Base-by-base conservation (phyloP, 2,888 invertebrate genomes). In the Poecilus cupreus region DNA sequence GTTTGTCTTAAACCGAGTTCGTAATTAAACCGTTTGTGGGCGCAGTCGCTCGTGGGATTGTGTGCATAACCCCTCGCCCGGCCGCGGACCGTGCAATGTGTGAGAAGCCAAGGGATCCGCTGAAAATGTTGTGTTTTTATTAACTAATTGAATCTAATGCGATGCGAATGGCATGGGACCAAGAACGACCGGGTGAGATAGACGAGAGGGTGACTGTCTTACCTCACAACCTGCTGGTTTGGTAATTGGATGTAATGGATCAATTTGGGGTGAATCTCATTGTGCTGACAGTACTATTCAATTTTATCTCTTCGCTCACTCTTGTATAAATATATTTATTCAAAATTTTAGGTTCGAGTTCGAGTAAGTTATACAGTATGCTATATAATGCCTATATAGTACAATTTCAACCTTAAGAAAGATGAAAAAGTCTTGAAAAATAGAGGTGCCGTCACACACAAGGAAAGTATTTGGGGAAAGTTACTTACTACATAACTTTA, bases 1-100 rank as follows among this genome's bases (percentile, higher is more conserved):
- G 78, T 78, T 78, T 78, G 78, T 78, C 78, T 78, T 68, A 68
- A 77, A 78, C 78, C 78, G 78, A 64, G 10, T 43, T 46, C 46
- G 68, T 78, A 78, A 78, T 78, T 78, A 78, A 78, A 68, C 78
- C 78, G 78, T 78, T 78, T 78, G 78, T 77, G 77, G 60, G 20
- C 39, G 54, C 76, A 77, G 13, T 43, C 60, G 37, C 18, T 57
- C 76, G 57, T 57, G 43, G 37, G 54, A 77, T 77, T 77, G 57
- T 60, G 39, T 57, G 60, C 37, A 24, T 39, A 72, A 72, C 43
- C 46, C 46, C 72, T n/a, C n/a, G n/a, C 20, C 16, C 54, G 22
- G 26, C 22, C 20, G 54, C 11, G n/a, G n/a, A n/a, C n/a, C n/a
- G n/a, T n/a, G n/a, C n/a, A 54, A 18, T 54, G 49, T 43, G 43